Base-by-base conservation (phyloP, 2,113 vertebrate genomes). In the Saguinus imperator region DNA sequence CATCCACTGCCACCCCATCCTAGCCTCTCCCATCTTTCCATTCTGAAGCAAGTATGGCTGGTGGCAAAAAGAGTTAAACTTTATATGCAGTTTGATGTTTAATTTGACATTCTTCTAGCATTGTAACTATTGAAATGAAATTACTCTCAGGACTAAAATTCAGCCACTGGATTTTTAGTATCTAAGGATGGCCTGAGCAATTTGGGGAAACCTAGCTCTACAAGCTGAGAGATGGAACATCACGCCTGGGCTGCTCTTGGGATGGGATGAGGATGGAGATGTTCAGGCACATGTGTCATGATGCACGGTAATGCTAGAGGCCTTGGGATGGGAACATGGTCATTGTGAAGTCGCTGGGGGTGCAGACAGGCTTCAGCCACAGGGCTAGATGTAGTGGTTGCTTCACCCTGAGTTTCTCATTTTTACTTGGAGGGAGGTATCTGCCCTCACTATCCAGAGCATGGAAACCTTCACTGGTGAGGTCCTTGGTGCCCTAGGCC, bases 1-100 rank as follows among this genome's bases (percentile, higher is more conserved):
- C 43, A 58, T 6, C 32, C 0, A 0, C 11, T 1, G 8, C 50
- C 43, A 45, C 32, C 17, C 57, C 52, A 13, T 5, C 23, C 21
- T 20, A 23, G 27, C 18, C 12, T 32, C 12, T 72, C 29, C 40
- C 0, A 10, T 32, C 9, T 79, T 84, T 37, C 57, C 21, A 66
- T 37, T 35, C 37, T 20, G 9, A 25, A 75, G 85, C 55, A 50
- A 68, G 45, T 35, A n/a, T 12, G 4, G 0, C 40, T 40, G 50
- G 14, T 7, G 5, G 3, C 0, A 4, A 66, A 57, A 45, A 75
- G 11, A 55, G 52, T 58, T 81, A 7, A 35, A 27, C 5, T 45
- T 10, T 20, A n/a, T 1, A 23, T 5, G n/a, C 40, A 14, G 9
- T 61, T 70, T 29, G 48, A 64, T 37, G 25, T 81, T 73, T 85